Conservation (phyloP, 2,797 vertebrate genomes). For the Galago senegalensis region DNA sequence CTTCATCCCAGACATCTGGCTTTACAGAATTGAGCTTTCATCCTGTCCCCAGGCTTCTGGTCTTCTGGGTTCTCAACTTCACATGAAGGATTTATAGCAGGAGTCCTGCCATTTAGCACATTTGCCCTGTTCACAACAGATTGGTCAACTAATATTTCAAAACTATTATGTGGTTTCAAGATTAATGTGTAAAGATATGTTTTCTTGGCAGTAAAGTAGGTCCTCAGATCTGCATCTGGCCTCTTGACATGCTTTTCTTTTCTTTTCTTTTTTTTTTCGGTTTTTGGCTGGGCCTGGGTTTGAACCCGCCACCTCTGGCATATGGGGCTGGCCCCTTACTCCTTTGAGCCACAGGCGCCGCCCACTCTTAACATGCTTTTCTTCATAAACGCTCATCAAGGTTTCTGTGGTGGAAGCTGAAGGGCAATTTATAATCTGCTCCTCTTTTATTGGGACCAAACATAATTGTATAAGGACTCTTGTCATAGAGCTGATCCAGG, state of each 20-base stretch:
- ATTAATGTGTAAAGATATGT: slow-evolving; percentile 97
- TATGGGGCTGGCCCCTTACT: too few relatives aligned
- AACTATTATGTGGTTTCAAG: slow-evolving; percentile 97
- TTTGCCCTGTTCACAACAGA: slow-evolving; percentile 96
- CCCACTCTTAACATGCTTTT: slow-evolving; percentile 94
- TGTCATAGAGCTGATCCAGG: slow-evolving; percentile 97
- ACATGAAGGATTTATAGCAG: slow-evolving; percentile 94
- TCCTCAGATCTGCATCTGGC: slow-evolving; percentile 95
- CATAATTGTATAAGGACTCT: slow-evolving; percentile 98
- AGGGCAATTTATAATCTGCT: slow-evolving; percentile 98
- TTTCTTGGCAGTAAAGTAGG: slow-evolving; percentile 98
- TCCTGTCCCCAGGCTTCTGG: slow-evolving; percentile 98
- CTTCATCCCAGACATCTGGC: slow-evolving; percentile 98
- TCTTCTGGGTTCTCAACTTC: slow-evolving; percentile 98
- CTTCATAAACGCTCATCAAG: slow-evolving; percentile 87
- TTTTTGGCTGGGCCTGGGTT: too few relatives aligned
- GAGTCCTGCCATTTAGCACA: slow-evolving; percentile 95
- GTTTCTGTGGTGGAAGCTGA: slow-evolving; percentile 99
- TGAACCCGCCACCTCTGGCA: too few relatives aligned
- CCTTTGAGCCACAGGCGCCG: too few relatives aligned
- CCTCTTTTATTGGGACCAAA: slow-evolving; percentile 99
- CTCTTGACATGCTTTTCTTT: slow-evolving; percentile 98
- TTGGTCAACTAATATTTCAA: slow-evolving; percentile 96
- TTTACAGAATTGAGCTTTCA: slow-evolving; percentile 96
- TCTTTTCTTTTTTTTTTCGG: slow-evolving; percentile 59